Conservation (phyloP, 1,140 invertebrate species). For the Drosophila pachea region DNA sequence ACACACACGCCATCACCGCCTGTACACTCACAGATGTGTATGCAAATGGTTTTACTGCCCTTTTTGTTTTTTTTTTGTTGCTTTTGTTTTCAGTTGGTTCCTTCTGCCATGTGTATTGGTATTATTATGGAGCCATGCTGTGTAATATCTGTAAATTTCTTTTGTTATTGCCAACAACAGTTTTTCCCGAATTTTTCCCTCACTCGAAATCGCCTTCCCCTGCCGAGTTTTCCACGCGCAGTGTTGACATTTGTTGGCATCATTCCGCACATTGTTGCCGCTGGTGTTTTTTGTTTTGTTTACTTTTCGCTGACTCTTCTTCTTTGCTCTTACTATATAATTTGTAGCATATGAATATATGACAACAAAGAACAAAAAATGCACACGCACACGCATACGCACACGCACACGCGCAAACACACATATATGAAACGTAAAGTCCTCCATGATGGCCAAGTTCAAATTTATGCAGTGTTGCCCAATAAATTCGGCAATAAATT, state of each 20-base stretch:
- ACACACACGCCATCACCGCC: constrained; percentile 9
- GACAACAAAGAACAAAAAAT: constrained; percentile 34
- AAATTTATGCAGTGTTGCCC: constrained; percentile 77
- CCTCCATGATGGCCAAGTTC: constrained; percentile 63
- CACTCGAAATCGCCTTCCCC: neutral
- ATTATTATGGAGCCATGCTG: constrained; percentile 76
- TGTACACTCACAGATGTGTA: constrained; percentile 29
- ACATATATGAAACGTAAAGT: constrained; percentile 40
- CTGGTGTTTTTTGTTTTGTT: constrained; percentile 72
- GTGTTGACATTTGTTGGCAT: constrained; percentile 76
- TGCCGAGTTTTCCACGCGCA: constrained; percentile 21
- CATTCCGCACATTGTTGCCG: constrained; percentile 76
- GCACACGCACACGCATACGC: constrained; percentile 18
- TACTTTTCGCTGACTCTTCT: constrained; percentile 68
- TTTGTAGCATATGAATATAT: constrained; percentile 78
- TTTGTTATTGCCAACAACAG: constrained; percentile 77
- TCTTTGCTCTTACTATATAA: constrained; percentile 77
- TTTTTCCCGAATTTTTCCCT: constrained; percentile 42
- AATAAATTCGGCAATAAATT: constrained; percentile 77
- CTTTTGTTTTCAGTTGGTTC: constrained; percentile 19
- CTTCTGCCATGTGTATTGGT: constrained; percentile 54
- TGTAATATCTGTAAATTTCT: constrained; percentile 78
- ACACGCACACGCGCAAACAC: constrained; percentile 23
- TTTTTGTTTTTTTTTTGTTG: constrained; percentile 56
- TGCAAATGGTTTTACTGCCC: constrained; percentile 76